A percentile compares a stretch with the other conserved stretches of the same genome.
phyloP scores from a whole-genome alignment of 2,888 invertebrate species.

The Hartigia nigra region DNA sequence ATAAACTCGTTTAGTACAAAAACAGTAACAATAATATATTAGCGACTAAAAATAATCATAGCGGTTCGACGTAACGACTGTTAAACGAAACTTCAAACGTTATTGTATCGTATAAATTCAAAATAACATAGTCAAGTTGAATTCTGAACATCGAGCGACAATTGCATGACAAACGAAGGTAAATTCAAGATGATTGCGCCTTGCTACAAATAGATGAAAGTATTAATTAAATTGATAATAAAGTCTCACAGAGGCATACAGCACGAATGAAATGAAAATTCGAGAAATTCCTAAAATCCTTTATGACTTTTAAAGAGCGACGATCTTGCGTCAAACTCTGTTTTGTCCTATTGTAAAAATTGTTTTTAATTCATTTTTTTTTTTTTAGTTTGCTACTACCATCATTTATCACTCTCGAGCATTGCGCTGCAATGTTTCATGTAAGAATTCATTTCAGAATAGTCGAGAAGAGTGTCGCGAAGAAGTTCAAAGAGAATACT shows the following conservation, averaged over 20 bases:
- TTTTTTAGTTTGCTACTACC: constrained; percentile 3
- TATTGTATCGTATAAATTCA: not conserved
- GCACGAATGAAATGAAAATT: not conserved
- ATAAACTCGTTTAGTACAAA: constrained; percentile 36
- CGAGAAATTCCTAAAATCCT: not conserved
- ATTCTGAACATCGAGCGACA: not conserved
- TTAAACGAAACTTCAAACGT: not conserved
- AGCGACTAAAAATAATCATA: not conserved
- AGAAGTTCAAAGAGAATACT: constrained; percentile 81
- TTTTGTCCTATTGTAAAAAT: not conserved
- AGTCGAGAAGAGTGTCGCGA: constrained; percentile 81
- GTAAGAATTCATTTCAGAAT: constrained; percentile 83
- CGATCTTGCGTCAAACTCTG: not conserved
- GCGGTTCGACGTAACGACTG: not conserved
- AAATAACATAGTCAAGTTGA: not conserved
- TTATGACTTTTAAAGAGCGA: not conserved
- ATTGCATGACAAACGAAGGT: not conserved
- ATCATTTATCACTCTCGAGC: constrained; percentile 47
- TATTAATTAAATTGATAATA: not conserved
- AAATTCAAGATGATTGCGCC: not conserved
- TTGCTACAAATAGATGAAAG: not conserved
- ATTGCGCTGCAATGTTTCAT: constrained; percentile 71
- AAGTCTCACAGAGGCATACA: not conserved
- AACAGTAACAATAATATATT: constrained; percentile 30
- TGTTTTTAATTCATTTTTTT: constrained; percentile 1